phyloP scores from a whole-genome alignment of 1,140 invertebrate species.

The Ericerus pela region DNA sequence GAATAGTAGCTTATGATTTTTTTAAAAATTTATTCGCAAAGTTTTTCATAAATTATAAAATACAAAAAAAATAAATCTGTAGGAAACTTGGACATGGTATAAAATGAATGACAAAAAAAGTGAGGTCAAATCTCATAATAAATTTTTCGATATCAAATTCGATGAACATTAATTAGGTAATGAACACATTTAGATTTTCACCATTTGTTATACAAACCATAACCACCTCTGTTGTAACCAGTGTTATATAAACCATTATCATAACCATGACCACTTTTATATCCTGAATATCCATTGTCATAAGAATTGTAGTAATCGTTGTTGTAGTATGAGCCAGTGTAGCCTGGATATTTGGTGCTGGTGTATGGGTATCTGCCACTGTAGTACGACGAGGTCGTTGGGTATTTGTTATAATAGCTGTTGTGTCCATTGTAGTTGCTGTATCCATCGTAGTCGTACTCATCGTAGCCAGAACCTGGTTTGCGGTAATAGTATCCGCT shows the following conservation, averaged over 20 bases:
- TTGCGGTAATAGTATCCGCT: too few relatives aligned
- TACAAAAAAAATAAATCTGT: neutral
- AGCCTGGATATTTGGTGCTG: neutral
- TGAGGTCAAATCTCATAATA: neutral
- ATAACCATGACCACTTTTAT: neutral
- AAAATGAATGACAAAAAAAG: neutral
- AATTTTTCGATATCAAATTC: neutral
- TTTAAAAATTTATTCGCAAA: neutral
- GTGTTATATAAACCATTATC: neutral
- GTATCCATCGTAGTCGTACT: neutral
- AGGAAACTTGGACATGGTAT: neutral
- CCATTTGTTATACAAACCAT: neutral
- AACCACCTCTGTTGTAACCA: neutral
- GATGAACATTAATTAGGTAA: neutral
- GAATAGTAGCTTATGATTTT: too few relatives aligned
- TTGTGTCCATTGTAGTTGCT: neutral
- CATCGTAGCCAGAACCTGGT: too few relatives aligned
- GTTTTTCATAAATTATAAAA: neutral
- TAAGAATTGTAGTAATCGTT: neutral
- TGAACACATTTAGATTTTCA: neutral
- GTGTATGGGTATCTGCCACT: neutral
- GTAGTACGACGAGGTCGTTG: constrained; percentile 1
- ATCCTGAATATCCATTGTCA: neutral
- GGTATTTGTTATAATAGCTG: too few relatives aligned
- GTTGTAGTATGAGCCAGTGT: neutral